Percentiles rank a stretch among this genome's conserved stretches.
phyloP scores from a whole-genome alignment of 2,797 vertebrate species.

The Brachyrhaphis roseni region DNA sequence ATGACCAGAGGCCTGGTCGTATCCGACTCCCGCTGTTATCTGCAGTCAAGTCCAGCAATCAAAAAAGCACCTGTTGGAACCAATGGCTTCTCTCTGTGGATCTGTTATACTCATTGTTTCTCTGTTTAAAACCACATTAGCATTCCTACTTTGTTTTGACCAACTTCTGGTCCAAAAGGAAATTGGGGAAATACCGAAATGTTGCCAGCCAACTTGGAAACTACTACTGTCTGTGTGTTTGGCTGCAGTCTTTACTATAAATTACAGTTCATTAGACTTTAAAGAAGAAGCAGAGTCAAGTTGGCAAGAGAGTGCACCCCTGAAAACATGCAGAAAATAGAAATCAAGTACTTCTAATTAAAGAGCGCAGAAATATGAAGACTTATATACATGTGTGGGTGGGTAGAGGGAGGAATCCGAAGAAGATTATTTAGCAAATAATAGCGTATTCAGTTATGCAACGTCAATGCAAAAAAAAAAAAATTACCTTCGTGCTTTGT shows the following conservation, averaged over 20 bases:
- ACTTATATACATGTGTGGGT: background rate
- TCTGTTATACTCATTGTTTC: constrained; percentile 25
- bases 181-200: constrained; percentile 31
- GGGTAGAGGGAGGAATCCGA: background rate
- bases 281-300: constrained; percentile 17
- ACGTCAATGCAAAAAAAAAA: background rate
- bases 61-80: constrained; percentile 20
- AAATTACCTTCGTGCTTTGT: background rate
- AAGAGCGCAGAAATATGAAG: constrained; percentile 8
- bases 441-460: background rate
- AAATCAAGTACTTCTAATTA: constrained; percentile 7
- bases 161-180: constrained; percentile 16
- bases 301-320: constrained; percentile 25
- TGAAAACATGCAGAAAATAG: background rate
- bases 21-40: background rate
- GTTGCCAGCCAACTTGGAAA: constrained; percentile 18
- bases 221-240: background rate
- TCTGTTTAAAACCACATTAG: constrained; percentile 37
- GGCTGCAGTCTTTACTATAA: constrained; percentile 6
- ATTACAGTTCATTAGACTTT: constrained; percentile 12
- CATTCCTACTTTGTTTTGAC: constrained; percentile 50
- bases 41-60: background rate
- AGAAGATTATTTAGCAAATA: background rate
- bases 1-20: background rate
- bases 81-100: constrained; percentile 14